Evolutionary conservation across 2,888 invertebrate species (phyloP).

Genomic region (Drosophila meridionalis): DNA sequence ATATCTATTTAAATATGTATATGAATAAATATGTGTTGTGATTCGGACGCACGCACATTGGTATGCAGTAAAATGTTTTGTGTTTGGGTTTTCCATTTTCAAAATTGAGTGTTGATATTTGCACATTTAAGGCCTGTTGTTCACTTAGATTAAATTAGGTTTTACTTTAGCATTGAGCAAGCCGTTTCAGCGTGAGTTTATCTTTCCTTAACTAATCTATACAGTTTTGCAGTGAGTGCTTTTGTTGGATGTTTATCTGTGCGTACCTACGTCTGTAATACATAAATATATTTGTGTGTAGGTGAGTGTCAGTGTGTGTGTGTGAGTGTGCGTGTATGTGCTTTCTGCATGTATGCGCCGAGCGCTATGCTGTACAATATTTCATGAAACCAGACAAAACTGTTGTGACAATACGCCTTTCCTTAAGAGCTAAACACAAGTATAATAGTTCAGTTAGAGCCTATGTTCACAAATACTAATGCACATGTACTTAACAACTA

Average conservation of each 20-base stretch:
- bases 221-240: constrained; percentile 40
- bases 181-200: constrained; percentile 47
- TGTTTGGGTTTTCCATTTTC: constrained; percentile 20
- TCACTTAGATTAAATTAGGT: constrained; percentile 47
- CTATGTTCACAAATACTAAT: constrained; percentile 57
- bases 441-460: constrained; percentile 40
- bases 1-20: constrained; percentile 26
- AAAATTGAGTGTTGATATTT: constrained; percentile 72
- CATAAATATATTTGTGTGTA: constrained; percentile 5
- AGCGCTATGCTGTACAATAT: constrained; percentile 47
- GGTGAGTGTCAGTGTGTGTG: constrained; percentile 4
- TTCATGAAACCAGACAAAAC: constrained; percentile 81
- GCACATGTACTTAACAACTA: constrained; percentile 67
- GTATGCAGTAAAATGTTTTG: constrained; percentile 48
- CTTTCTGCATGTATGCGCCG: constrained; percentile 32
- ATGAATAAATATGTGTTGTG: neutral
- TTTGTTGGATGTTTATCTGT: constrained; percentile 14
- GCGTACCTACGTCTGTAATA: constrained; percentile 17
- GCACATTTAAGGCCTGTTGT: constrained; percentile 81
- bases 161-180: constrained; percentile 54
- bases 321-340: neutral
- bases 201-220: constrained; percentile 33
- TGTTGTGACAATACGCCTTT: constrained; percentile 50
- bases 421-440: constrained; percentile 42
- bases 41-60: constrained; percentile 17